These are phyloP conservation scores for Sinosuthora webbiana DNA, from an alignment of 2,113 vertebrate genomes.

Conservation along the genomic window DNA sequence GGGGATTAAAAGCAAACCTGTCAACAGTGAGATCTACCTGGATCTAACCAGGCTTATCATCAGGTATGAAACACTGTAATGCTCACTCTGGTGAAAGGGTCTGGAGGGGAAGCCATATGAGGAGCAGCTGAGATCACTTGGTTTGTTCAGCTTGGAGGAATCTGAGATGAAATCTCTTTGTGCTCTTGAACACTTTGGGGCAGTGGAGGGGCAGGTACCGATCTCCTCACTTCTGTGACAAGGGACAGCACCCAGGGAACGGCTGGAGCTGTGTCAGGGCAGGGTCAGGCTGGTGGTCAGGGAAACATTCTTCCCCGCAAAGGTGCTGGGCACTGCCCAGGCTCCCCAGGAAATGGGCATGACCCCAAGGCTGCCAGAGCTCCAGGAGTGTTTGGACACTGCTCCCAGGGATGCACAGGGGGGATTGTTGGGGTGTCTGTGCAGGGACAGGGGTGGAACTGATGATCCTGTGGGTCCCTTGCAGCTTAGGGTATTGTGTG, in stretches of 20 bases:
- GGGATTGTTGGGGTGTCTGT: neutral
- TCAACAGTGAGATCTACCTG: neutral
- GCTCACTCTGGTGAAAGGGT: neutral
- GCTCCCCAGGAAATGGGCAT: neutral
- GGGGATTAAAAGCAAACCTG: neutral
- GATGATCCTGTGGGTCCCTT: neutral
- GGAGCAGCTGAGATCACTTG: neutral
- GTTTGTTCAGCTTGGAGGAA: neutral
- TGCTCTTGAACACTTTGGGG: neutral
- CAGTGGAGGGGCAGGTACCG: neutral
- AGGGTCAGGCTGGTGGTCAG: fast-evolving
- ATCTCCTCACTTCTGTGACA: neutral
- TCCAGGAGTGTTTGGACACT: fast-evolving
- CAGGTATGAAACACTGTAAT: neutral
- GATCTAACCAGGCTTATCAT: neutral
- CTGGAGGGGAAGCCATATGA: no score
- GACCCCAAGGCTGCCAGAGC: neutral
- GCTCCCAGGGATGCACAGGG: neutral
- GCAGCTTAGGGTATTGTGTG: neutral
- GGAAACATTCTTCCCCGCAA: neutral
- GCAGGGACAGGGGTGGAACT: neutral
- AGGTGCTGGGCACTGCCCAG: neutral
- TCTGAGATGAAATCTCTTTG: neutral
- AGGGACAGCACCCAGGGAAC: fast-evolving
- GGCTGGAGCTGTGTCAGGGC: neutral